phyloP scores from a whole-genome alignment of 2,113 vertebrate species.

The mouse (Mus musculus) region GRCm39 chr8:103794501-103795000 shows the following conservation, averaged over 20 bases:
- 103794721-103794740: background rate
- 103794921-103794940: background rate
- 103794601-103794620: background rate
- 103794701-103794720: background rate
- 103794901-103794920: slow-evolving; percentile 1
- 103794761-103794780: background rate
- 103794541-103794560: background rate
- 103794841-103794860: slow-evolving; percentile 8
- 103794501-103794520: background rate
- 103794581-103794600: background rate
- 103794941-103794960: background rate
- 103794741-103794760: background rate
- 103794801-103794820: background rate
- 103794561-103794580: background rate
- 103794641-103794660: background rate
- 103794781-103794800: background rate
- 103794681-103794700: background rate
- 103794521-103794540: background rate
- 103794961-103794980: background rate
- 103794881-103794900: background rate
- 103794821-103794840: background rate
- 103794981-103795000: slow-evolving; percentile 1
- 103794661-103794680: background rate
- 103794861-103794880: background rate
- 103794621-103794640: background rate